phyloP scores from a whole-genome alignment of 2,113 vertebrate species.

The Brachirus orientalis region DNA sequence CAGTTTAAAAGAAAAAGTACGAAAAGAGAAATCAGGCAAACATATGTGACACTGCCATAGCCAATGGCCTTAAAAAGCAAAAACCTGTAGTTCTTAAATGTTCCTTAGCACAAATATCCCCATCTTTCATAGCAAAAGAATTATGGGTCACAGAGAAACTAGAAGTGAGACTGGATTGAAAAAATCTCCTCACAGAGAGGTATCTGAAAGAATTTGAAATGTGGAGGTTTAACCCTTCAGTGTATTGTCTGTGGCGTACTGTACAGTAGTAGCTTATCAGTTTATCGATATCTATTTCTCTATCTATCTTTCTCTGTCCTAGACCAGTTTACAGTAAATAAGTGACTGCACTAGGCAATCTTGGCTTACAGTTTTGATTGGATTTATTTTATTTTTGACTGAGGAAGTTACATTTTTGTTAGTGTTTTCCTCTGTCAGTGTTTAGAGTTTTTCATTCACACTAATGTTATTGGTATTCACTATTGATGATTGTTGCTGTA shows the following conservation, averaged over 20 bases:
- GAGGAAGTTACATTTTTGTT: conserved; percentile 74
- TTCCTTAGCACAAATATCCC: conserved; percentile 53
- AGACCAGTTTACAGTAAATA: conserved; percentile 97
- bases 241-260: conserved; percentile 70
- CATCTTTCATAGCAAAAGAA: conserved; percentile 17
- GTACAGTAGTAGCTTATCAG: conserved; percentile 74
- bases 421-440: conserved; percentile 77
- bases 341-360: conserved; percentile 92
- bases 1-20: background rate
- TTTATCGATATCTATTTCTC: conserved; percentile 70
- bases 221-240: conserved; percentile 67
- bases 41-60: background rate
- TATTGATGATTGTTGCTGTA: conserved; percentile 76
- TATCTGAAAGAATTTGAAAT: conserved; percentile 59
- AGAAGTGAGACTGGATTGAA: conserved; percentile 34
- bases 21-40: background rate
- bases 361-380: conserved; percentile 67
- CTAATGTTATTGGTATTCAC: conserved; percentile 73
- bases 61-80: conserved; percentile 1
- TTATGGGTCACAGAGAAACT: conserved; percentile 24
- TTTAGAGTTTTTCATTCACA: conserved; percentile 74
- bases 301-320: conserved; percentile 83
- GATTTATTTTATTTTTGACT: conserved; percentile 72
- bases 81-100: conserved; percentile 41
- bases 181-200: conserved; percentile 21